Base-by-base conservation (phyloP, 2,113 vertebrate species). In the Gobius niger region DNA sequence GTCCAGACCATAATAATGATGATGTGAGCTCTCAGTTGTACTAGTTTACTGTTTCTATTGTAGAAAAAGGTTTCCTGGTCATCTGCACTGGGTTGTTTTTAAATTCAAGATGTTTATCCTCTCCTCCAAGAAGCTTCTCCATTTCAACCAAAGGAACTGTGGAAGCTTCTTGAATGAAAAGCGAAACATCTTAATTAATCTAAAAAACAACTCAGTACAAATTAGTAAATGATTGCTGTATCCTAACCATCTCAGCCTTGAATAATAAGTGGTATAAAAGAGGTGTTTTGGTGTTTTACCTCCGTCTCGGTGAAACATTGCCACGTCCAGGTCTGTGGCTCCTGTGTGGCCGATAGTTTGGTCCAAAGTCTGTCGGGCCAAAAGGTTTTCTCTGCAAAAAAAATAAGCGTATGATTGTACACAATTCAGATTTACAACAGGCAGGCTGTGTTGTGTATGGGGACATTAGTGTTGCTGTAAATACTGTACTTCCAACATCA, bases 281-380 rank as follows among this genome's bases (percentile, higher is more conserved):
- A 51, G 40, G 49, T 66, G 64, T 73, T 42, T 66, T 15, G 73
- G 61, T 53, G 46, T 44, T 75, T 72, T 82, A 98, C 96, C 96
- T 95, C 93, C 94, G 18, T 99, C 96, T 59, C 96, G 94, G 85
- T 99, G 98, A 82, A 99, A 99, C 95, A 98, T 98, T 70, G 98
- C 98, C 49, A 98, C 94, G 0, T 98, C 98, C 1, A 99, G 94
- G 89, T 99, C 96, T 0, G 98, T 99, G 41, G 98, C 97, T 68
- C 98, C 97, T 0, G 95, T 87, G 0, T 98, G 96, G 79, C 93
- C 93, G 54, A 98, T 90, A 85, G 93, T 96, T 80, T 95, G 95
- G 72, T 98, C 98, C 66, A 95, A 89, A 65, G 93, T 95, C 79
- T 96, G 96, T 73, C 93, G 96, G 34, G 90, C 93, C 54, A 94